Evolutionary conservation across 2,113 vertebrate species (phyloP).

Genomic region (Trinectes maculatus): DNA sequence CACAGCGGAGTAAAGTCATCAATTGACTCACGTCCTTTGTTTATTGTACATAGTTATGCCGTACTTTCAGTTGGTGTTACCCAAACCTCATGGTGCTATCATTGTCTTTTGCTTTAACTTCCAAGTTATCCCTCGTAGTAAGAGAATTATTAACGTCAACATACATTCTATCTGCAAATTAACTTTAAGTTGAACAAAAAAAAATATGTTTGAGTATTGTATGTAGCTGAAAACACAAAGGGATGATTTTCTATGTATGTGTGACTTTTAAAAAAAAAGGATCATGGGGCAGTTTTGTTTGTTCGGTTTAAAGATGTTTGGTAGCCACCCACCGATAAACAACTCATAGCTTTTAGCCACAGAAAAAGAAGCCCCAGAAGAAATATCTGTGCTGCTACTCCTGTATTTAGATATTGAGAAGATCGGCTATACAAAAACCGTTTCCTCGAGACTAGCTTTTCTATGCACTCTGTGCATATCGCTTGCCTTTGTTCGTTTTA

Average conservation of each 20-base stretch:
- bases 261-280: slow-evolving; percentile 23
- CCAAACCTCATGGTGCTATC: slow-evolving; percentile 75
- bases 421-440: slow-evolving; percentile 57
- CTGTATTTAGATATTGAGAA: slow-evolving; percentile 56
- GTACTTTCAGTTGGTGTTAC: slow-evolving; percentile 62
- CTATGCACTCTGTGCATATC: slow-evolving; percentile 64
- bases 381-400: slow-evolving; percentile 76
- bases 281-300: slow-evolving; percentile 32
- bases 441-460: slow-evolving; percentile 65
- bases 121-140: slow-evolving; percentile 37
- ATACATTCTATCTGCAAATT: slow-evolving; percentile 51
- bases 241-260: slow-evolving; percentile 44
- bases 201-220: slow-evolving; percentile 53
- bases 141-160: slow-evolving; percentile 42
- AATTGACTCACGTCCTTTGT: slow-evolving; percentile 43
- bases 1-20: slow-evolving; percentile 66
- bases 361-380: slow-evolving; percentile 29
- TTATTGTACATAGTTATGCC: slow-evolving; percentile 67
- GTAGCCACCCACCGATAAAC: slow-evolving; percentile 34
- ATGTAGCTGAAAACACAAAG: slow-evolving; percentile 65
- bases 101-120: slow-evolving; percentile 44
- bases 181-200: slow-evolving; percentile 48
- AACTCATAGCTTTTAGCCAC: slow-evolving; percentile 51
- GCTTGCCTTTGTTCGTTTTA: slow-evolving; percentile 69
- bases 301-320: slow-evolving; percentile 17